A percentile compares a stretch with the other conserved stretches of the same genome.
phyloP scores from a whole-genome alignment of 2,797 vertebrate genomes.

The Synaphobranchus kaupii region DNA sequence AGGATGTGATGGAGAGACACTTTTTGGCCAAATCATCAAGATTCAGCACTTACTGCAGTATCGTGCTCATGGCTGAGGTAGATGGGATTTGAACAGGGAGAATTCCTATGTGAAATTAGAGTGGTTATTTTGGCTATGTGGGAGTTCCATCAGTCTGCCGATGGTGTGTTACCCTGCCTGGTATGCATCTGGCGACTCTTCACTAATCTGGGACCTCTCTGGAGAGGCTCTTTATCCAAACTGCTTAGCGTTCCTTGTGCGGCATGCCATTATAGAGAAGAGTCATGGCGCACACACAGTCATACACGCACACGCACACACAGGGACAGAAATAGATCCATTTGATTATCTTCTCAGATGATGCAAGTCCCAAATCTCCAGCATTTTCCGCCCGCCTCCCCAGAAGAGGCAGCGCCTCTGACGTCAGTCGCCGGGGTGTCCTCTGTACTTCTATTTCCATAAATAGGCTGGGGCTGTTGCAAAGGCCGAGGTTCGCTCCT shows the following conservation, averaged over 20 bases:
- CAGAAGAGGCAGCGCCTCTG: constrained; percentile 57
- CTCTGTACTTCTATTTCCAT: constrained; percentile 74
- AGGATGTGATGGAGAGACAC: not conserved
- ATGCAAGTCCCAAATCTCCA: constrained; percentile 54
- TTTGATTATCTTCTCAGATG: constrained; percentile 44
- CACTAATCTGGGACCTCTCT: constrained; percentile 67
- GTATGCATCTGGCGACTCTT: constrained; percentile 63
- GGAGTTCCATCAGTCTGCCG: constrained; percentile 55
- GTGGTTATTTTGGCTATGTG: not conserved
- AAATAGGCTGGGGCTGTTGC: constrained; percentile 74
- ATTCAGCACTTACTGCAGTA: not conserved
- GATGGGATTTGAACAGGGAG: not conserved
- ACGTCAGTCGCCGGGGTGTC: constrained; percentile 79
- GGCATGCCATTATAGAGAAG: constrained; percentile 54
- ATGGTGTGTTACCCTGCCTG: constrained; percentile 65
- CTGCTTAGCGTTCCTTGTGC: constrained; percentile 55
- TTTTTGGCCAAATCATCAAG: not conserved
- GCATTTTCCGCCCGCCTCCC: not conserved
- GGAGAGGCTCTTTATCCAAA: constrained; percentile 59
- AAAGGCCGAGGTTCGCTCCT: constrained; percentile 69
- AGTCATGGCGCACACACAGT: constrained; percentile 21
- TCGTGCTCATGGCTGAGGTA: not conserved
- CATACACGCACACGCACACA: constrained; percentile 45
- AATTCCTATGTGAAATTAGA: not conserved
- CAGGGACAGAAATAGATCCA: constrained; percentile 56